phyloP scores from a whole-genome alignment of 1,140 invertebrate species.

The Trichonephila clavata region DNA sequence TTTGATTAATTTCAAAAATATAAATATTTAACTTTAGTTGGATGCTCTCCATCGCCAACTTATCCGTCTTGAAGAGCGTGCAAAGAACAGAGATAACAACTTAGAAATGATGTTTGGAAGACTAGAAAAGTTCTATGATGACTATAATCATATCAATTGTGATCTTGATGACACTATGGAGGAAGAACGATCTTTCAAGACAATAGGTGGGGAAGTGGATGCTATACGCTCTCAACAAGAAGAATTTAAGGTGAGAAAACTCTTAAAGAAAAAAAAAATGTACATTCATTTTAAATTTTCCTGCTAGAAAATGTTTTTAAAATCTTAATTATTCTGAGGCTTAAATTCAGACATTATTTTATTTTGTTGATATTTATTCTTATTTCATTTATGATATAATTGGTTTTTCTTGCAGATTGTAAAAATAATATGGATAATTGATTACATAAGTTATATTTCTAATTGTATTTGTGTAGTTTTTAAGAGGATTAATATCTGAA shows the following conservation, averaged over 20 bases:
- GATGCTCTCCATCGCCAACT: slow-evolving; percentile 77
- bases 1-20: slow-evolving; percentile 78
- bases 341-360: too few relatives aligned
- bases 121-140: slow-evolving; percentile 86
- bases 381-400: too few relatives aligned
- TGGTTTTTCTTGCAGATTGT: too few relatives aligned
- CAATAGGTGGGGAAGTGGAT: slow-evolving; percentile 94
- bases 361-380: too few relatives aligned
- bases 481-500: too few relatives aligned
- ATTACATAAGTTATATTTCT: too few relatives aligned
- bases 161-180: slow-evolving; percentile 89
- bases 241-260: slow-evolving; percentile 80
- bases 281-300: too few relatives aligned
- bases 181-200: slow-evolving; percentile 89
- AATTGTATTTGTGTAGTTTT: too few relatives aligned
- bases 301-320: too few relatives aligned
- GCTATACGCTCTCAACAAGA: slow-evolving; percentile 94
- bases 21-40: slow-evolving; percentile 80
- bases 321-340: too few relatives aligned
- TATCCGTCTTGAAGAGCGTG: slow-evolving; percentile 80
- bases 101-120: slow-evolving; percentile 84
- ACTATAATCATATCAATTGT: slow-evolving; percentile 87
- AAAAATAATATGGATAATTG: too few relatives aligned
- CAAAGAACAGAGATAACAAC: slow-evolving; percentile 88
- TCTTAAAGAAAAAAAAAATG: too few relatives aligned